A percentile compares a stretch with the other conserved stretches of the same genome.
Conservation (phyloP, 2,888 invertebrate genomes). For the Leucoma salicis region DNA sequence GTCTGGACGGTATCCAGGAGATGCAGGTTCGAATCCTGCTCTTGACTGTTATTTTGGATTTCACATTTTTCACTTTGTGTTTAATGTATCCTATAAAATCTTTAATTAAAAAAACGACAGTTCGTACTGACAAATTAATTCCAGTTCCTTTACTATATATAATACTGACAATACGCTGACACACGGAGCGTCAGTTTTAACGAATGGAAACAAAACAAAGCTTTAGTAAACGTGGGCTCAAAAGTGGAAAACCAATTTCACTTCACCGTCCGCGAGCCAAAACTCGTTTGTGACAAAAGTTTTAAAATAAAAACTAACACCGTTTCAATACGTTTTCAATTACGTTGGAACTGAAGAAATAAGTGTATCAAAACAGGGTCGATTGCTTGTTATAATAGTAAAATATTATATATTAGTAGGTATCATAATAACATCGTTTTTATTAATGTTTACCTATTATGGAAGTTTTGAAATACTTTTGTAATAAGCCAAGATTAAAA, state of each 20-base stretch:
- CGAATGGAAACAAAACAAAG: conserved; percentile 41
- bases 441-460: no score
- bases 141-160: conserved; percentile 16
- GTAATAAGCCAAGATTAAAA: no score
- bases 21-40: no score
- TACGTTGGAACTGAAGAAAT: no score
- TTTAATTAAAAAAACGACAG: conserved; percentile 9
- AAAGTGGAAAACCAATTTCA: conserved; percentile 64
- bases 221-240: conserved; percentile 34
- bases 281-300: conserved; percentile 41
- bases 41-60: no score
- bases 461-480: no score
- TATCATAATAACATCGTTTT: no score
- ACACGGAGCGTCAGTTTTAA: conserved; percentile 28
- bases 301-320: conserved; percentile 37
- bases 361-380: no score
- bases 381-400: no score
- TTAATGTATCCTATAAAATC: neutral
- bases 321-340: conserved; percentile 39
- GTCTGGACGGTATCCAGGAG: no score
- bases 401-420: no score
- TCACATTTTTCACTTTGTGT: no score
- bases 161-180: conserved; percentile 34
- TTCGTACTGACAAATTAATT: conserved; percentile 18
- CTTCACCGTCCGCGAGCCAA: conserved; percentile 36